Conservation (phyloP, 1,140 invertebrate genomes). For the Muscidifurax raptorellus region DNA sequence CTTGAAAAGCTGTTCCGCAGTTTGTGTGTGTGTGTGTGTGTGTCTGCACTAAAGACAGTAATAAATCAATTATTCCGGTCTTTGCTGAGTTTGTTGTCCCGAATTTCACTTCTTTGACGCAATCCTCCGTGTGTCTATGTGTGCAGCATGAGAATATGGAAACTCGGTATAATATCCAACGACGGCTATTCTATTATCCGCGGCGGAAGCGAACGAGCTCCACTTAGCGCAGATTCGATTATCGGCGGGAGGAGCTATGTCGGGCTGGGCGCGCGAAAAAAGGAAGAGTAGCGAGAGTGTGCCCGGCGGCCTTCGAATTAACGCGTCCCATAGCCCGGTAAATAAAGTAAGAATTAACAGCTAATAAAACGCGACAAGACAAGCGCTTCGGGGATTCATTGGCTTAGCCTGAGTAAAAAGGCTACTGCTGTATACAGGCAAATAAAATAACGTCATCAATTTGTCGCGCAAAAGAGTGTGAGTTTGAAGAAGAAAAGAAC, state of each 20-base stretch:
- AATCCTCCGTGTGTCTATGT: not conserved
- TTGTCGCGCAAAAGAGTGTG: slow-evolving; percentile 30
- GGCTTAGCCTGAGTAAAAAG: not conserved
- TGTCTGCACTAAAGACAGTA: not conserved
- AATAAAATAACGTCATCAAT: slow-evolving; percentile 41
- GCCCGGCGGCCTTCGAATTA: not conserved
- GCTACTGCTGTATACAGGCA: not conserved
- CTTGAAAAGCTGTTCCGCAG: not conserved
- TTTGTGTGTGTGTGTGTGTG: not conserved
- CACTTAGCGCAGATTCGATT: slow-evolving; percentile 1
- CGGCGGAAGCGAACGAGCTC: not conserved
- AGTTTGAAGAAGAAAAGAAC: not conserved
- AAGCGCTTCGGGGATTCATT: slow-evolving; percentile 28
- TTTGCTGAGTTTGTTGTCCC: not conserved
- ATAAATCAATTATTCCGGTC: slow-evolving; percentile 7
- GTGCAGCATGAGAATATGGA: not conserved
- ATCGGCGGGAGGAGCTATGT: not conserved
- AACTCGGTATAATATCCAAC: not conserved
- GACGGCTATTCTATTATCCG: not conserved
- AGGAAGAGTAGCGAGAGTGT: not conserved
- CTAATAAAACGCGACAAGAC: slow-evolving; percentile 40
- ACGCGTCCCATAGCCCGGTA: not conserved
- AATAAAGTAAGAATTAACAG: slow-evolving; percentile 38
- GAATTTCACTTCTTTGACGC: not conserved
- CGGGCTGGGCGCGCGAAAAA: not conserved